A percentile compares a stretch with the other conserved stretches of the same genome.
Conservation (phyloP, 30 jellyfish, hydroid and myxozoan genomes). For the Pelagia noctiluca region DNA sequence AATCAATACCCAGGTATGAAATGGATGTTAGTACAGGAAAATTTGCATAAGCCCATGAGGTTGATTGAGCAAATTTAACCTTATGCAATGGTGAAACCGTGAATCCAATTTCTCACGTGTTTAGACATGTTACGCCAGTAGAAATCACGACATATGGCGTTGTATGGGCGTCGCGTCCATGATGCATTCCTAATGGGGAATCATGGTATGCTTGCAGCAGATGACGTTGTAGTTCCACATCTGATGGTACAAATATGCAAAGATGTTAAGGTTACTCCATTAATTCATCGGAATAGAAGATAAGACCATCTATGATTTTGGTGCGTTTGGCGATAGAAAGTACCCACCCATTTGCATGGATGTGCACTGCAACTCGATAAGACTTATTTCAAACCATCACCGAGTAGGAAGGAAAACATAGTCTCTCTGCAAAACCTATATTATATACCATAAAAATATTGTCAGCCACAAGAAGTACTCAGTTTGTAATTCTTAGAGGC, state of each 20-base stretch:
- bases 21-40: conserved; percentile 32
- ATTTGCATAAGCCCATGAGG: conserved; percentile 54
- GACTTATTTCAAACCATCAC: too few relatives aligned
- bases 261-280: conserved; percentile 25
- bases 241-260: conserved; percentile 39
- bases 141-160: conserved; percentile 8
- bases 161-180: conserved; percentile 27
- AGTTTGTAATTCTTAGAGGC: too few relatives aligned
- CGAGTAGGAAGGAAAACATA: too few relatives aligned
- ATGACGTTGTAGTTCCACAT: conserved; percentile 29
- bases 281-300: conserved; percentile 19
- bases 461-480: too few relatives aligned
- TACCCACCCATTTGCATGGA: background rate
- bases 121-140: conserved; percentile 41
- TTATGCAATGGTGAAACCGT: conserved; percentile 20
- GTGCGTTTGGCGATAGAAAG: conserved; percentile 11
- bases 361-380: too few relatives aligned
- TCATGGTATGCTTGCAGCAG: conserved; percentile 21
- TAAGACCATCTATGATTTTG: conserved; percentile 24
- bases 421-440: too few relatives aligned
- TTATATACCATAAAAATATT: too few relatives aligned
- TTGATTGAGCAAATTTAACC: conserved; percentile 6
- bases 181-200: conserved; percentile 29
- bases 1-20: conserved; percentile 66
- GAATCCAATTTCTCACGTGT: conserved; percentile 7